phyloP scores from a whole-genome alignment of 2,113 vertebrate species.

The Pelecanoides urinatrix region DNA sequence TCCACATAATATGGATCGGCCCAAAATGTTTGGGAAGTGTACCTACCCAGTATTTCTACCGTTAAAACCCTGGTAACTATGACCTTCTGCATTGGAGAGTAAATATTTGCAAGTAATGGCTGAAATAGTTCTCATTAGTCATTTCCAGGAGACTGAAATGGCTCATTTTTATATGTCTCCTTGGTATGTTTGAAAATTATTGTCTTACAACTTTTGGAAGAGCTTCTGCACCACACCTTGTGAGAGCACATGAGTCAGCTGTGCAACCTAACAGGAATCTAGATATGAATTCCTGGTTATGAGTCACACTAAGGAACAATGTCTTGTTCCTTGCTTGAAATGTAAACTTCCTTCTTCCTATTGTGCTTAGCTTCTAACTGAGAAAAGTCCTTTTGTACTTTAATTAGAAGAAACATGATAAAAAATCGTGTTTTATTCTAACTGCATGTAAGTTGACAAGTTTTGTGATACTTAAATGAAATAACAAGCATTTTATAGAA shows the following conservation, averaged over 20 bases:
- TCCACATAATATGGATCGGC: background rate
- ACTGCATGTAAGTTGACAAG: background rate
- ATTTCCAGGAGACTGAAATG: slow-evolving; percentile 26
- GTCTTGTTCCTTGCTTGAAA: slow-evolving; percentile 26
- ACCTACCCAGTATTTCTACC: background rate
- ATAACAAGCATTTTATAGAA: background rate
- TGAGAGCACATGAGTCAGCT: slow-evolving; percentile 61
- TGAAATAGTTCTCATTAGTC: background rate
- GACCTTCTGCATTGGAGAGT: background rate
- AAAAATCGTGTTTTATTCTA: background rate
- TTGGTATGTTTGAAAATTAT: slow-evolving; percentile 7
- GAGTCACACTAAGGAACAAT: slow-evolving; percentile 50
- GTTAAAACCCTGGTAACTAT: background rate
- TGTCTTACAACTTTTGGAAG: background rate
- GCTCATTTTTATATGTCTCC: background rate
- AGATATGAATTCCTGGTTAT: slow-evolving; percentile 60
- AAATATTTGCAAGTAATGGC: background rate
- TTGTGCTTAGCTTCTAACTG: slow-evolving; percentile 19
- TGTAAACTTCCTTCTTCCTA: slow-evolving; percentile 68
- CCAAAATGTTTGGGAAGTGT: background rate
- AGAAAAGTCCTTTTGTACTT: slow-evolving; percentile 22
- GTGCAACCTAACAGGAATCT: slow-evolving; percentile 51
- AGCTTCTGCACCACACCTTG: background rate
- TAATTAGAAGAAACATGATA: background rate
- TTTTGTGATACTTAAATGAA: slow-evolving; percentile 1